Evolutionary conservation across 1,140 invertebrate genomes (phyloP).

Genomic region (Tetraneura akinire): DNA sequence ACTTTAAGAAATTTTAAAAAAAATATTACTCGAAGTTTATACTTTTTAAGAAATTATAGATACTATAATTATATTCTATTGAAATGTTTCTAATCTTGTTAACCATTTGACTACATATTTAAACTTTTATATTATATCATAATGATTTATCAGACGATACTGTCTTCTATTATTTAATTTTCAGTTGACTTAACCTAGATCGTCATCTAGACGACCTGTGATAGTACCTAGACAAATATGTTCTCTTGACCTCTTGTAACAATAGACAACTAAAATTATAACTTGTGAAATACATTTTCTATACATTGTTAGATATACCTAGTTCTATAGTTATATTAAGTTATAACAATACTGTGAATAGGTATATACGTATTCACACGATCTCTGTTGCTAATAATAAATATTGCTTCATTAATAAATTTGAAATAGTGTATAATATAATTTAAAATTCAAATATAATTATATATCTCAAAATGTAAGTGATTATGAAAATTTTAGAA

Average conservation of each 20-base stretch:
- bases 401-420: not conserved
- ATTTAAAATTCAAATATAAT: too few relatives aligned
- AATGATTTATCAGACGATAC: not conserved
- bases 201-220: not conserved
- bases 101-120: not conserved
- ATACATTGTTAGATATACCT: not conserved
- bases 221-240: not conserved
- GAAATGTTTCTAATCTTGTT: not conserved
- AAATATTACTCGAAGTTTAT: too few relatives aligned
- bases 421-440: not conserved
- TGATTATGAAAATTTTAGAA: too few relatives aligned
- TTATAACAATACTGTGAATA: slow-evolving; percentile 4
- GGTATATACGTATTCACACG: not conserved
- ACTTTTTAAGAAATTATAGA: too few relatives aligned
- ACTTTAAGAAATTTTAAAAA: too few relatives aligned
- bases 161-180: not conserved
- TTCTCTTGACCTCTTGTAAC: not conserved
- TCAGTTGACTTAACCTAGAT: not conserved
- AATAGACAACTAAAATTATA: not conserved
- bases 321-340: not conserved
- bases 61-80: too few relatives aligned
- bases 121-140: not conserved
- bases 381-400: slow-evolving; percentile 3
- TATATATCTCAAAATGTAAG: too few relatives aligned
- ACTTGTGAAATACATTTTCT: not conserved